These are phyloP conservation scores for Catharus bicknelli DNA, from an alignment of 2,113 vertebrate genomes.

Conservation along the genomic window DNA sequence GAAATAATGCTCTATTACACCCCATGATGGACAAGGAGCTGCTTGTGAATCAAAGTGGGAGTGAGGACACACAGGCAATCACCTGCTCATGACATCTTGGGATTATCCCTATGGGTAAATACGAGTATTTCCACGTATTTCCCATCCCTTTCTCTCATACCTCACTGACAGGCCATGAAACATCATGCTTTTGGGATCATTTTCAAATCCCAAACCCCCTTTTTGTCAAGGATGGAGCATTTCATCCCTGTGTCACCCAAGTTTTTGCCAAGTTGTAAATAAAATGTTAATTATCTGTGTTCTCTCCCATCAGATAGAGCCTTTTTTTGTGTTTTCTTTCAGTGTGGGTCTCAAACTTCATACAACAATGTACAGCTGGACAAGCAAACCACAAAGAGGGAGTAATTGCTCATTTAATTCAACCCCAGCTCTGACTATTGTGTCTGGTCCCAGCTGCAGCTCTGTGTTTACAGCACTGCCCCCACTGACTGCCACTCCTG, in stretches of 20 bases:
- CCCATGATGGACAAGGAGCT: neutral
- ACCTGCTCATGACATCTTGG: fast-evolving
- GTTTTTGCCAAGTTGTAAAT: neutral
- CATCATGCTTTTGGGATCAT: neutral
- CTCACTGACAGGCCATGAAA: neutral
- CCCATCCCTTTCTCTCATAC: neutral
- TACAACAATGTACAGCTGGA: neutral
- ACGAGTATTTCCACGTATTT: neutral
- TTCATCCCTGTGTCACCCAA: neutral
- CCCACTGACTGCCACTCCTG: neutral
- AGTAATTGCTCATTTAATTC: neutral
- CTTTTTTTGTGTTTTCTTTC: neutral
- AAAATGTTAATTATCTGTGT: neutral
- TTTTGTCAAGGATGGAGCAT: neutral
- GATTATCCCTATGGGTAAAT: neutral
- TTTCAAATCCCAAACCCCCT: neutral
- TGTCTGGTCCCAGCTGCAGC: neutral
- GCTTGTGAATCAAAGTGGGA: neutral
- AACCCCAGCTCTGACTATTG: neutral
- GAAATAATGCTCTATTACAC: neutral
- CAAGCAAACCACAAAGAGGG: neutral
- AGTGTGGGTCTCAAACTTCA: neutral
- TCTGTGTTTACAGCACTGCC: neutral
- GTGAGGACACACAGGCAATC: neutral
- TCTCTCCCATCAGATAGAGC: neutral